Conservation (phyloP, 2,797 vertebrate species). For the Leptatherina wallacei region DNA sequence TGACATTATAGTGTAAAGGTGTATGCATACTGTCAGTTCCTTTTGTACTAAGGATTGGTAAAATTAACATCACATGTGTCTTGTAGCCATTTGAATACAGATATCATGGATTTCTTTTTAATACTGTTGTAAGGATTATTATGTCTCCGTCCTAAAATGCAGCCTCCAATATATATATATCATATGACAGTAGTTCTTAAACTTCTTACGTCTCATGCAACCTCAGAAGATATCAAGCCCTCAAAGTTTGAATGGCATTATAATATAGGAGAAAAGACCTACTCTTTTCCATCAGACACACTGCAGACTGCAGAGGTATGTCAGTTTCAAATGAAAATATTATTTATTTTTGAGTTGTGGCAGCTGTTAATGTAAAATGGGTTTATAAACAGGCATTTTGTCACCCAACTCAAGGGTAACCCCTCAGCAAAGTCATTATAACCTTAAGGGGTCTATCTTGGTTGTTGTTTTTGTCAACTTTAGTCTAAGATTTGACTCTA, state of each 20-base stretch:
- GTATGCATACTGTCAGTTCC: too few species aligned
- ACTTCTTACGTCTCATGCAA: too few species aligned
- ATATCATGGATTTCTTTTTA: not conserved
- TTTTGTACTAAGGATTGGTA: too few species aligned
- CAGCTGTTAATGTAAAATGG: not conserved
- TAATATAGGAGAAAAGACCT: too few species aligned
- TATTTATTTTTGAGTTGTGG: not conserved
- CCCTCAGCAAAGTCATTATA: not conserved
- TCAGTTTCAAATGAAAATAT: not conserved
- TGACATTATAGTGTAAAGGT: too few species aligned
- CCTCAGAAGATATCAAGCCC: too few species aligned
- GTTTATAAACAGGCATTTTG: not conserved
- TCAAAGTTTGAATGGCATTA: too few species aligned
- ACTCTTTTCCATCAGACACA: too few species aligned
- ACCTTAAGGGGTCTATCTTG: too few species aligned
- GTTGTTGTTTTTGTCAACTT: too few species aligned
- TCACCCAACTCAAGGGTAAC: not conserved
- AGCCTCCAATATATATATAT: not conserved
- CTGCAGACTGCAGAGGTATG: too few species aligned
- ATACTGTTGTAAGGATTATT: not conserved
- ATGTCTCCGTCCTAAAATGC: not conserved
- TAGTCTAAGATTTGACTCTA: not conserved
- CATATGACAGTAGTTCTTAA: not conserved
- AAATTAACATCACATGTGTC: not conserved
- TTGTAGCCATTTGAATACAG: not conserved